A percentile compares a stretch with the other conserved stretches of the same genome.
Conservation (phyloP, 2,888 invertebrate genomes). For the Tinea pellionella region DNA sequence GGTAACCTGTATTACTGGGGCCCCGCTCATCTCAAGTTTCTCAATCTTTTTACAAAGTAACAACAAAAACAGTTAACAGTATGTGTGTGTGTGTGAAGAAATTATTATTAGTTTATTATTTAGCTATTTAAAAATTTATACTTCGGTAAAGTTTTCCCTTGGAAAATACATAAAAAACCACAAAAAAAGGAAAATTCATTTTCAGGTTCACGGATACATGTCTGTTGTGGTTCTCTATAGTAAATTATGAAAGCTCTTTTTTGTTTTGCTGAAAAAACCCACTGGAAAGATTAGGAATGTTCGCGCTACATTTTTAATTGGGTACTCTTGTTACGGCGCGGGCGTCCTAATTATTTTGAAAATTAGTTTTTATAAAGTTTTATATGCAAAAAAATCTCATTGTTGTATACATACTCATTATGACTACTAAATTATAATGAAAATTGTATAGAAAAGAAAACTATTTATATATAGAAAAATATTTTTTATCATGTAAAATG, state of each 20-base stretch:
- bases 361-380: neutral
- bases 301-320: constrained; percentile 6
- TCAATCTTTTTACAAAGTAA: too few relatives aligned
- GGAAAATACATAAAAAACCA: neutral
- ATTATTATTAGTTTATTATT: too few relatives aligned
- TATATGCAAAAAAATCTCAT: neutral
- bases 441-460: too few relatives aligned
- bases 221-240: neutral
- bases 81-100: too few relatives aligned
- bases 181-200: neutral
- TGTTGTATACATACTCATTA: too few relatives aligned
- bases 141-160: neutral
- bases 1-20: too few relatives aligned
- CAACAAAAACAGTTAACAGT: too few relatives aligned
- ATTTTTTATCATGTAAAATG: too few relatives aligned
- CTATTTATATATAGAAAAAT: too few relatives aligned
- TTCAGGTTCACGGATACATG: neutral
- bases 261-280: neutral
- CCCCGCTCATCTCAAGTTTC: too few relatives aligned
- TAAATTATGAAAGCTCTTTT: constrained; percentile 1
- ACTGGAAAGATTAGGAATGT: constrained; percentile 2
- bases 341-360: neutral
- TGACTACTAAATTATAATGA: too few relatives aligned
- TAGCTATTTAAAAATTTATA: neutral
- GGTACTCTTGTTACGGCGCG: neutral